phyloP scores from a whole-genome alignment of 1,140 invertebrate species.

The Latrodectus geometricus region DNA sequence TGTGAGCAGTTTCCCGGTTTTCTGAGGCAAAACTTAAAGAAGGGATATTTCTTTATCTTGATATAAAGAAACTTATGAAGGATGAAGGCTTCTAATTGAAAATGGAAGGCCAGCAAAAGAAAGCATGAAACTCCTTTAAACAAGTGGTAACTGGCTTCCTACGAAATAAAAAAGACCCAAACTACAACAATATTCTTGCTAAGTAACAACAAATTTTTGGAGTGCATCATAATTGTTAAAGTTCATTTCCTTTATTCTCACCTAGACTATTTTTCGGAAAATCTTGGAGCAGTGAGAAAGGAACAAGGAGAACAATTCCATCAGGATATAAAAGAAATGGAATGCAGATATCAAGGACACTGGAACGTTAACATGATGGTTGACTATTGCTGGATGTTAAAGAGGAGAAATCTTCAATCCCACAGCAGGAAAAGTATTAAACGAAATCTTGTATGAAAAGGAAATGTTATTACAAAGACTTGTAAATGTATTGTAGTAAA shows the following conservation, averaged over 20 bases:
- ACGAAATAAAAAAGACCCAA: no score
- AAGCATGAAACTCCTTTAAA: constrained; percentile 47
- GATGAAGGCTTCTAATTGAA: constrained; percentile 58
- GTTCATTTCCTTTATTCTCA: constrained; percentile 57
- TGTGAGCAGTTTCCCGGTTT: constrained; percentile 35
- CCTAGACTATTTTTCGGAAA: constrained; percentile 7
- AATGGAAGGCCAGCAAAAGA: constrained; percentile 45
- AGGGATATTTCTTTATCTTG: constrained; percentile 42
- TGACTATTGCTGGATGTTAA: constrained; percentile 62
- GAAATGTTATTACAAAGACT: no score
- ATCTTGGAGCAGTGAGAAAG: constrained; percentile 57
- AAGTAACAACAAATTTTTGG: constrained; percentile 34
- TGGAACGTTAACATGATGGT: constrained; percentile 57
- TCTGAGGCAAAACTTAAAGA: constrained; percentile 63
- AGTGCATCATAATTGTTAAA: constrained; percentile 60
- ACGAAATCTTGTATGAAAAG: no score
- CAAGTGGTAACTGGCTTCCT: background rate
- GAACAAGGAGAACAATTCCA: constrained; percentile 62
- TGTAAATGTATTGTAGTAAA: no score
- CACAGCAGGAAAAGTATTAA: no score
- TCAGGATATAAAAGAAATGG: constrained; percentile 60
- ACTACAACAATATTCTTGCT: constrained; percentile 4
- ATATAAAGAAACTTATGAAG: constrained; percentile 45
- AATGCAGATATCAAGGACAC: constrained; percentile 54
- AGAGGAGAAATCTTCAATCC: background rate